A percentile compares a stretch with the other conserved stretches of the same genome.
Evolutionary conservation across 1,140 invertebrate genomes (phyloP).

Genomic region (Tyrophagus putrescentiae): DNA sequence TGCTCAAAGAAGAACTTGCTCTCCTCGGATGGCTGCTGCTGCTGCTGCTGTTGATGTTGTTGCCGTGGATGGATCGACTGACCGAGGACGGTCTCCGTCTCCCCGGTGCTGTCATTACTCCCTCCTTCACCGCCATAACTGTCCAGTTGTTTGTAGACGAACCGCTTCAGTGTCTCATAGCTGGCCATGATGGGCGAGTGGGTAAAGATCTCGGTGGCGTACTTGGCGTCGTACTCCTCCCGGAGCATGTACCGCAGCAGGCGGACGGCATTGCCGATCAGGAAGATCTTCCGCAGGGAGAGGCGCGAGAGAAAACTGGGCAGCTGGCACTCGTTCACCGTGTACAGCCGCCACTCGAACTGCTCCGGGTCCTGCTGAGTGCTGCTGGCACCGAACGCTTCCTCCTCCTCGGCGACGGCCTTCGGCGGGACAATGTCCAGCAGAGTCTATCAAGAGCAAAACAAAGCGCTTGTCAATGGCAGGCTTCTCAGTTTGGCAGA

Average conservation of each 20-base stretch:
- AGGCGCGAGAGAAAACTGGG: neutral
- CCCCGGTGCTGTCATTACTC: neutral
- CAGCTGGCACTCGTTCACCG: neutral
- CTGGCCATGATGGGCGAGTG: neutral
- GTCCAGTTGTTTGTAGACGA: constrained; percentile 10
- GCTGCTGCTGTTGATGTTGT: too few relatives aligned
- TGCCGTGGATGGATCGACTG: too few relatives aligned
- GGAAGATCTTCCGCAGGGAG: neutral
- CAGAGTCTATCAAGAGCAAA: too few relatives aligned
- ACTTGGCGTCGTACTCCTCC: constrained; percentile 6
- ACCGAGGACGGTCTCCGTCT: too few relatives aligned
- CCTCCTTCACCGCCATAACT: neutral
- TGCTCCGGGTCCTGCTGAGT: neutral
- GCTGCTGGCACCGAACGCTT: neutral
- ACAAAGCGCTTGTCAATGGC: too few relatives aligned
- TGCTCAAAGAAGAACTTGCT: constrained; percentile 9
- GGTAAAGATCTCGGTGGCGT: neutral
- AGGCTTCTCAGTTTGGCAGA: too few relatives aligned
- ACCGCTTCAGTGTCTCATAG: constrained; percentile 6
- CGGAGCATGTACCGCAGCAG: constrained; percentile 4
- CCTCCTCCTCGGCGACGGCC: too few relatives aligned
- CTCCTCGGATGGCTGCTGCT: too few relatives aligned
- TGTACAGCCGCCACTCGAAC: constrained; percentile 7
- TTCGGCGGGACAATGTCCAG: too few relatives aligned
- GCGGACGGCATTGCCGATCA: constrained; percentile 6